These are phyloP conservation scores for Andrena cerasifolii DNA, from an alignment of 1,140 invertebrate species.

Conservation along the genomic window DNA sequence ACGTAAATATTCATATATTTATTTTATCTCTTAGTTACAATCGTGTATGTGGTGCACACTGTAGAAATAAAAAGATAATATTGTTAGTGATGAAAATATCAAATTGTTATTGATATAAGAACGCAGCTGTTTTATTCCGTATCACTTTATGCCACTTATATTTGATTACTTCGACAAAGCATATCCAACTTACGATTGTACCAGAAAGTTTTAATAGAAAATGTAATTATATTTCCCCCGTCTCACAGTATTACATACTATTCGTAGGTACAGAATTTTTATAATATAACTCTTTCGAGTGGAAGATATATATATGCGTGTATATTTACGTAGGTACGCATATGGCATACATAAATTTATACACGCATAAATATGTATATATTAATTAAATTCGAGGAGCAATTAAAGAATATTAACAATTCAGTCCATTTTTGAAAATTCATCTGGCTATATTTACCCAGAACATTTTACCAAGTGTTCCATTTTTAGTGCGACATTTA, in stretches of 20 bases:
- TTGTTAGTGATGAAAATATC: slow-evolving; percentile 76
- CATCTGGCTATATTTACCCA: slow-evolving; percentile 27
- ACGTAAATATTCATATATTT: slow-evolving; percentile 75
- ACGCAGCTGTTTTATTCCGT: slow-evolving; percentile 61
- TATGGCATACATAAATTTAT: not conserved
- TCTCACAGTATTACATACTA: slow-evolving; percentile 57
- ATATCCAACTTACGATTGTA: slow-evolving; percentile 57
- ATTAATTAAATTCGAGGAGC: slow-evolving; percentile 53
- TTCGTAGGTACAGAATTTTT: slow-evolving; percentile 51
- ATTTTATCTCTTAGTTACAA: slow-evolving; percentile 73
- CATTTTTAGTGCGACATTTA: slow-evolving; percentile 19
- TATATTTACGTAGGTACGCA: slow-evolving; percentile 38
- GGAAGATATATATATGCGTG: slow-evolving; percentile 51
- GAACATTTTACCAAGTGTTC: slow-evolving; percentile 21
- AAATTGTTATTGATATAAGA: slow-evolving; percentile 70
- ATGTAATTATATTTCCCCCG: slow-evolving; percentile 62
- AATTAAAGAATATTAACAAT: slow-evolving; percentile 66
- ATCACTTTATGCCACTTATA: slow-evolving; percentile 58
- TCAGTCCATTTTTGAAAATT: slow-evolving; percentile 59
- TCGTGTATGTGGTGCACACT: slow-evolving; percentile 72
- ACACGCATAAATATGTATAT: slow-evolving; percentile 27
- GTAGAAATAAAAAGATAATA: slow-evolving; percentile 73
- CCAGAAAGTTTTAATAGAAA: slow-evolving; percentile 65
- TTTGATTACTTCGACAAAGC: slow-evolving; percentile 58
- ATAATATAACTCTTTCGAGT: slow-evolving; percentile 39